These are phyloP conservation scores for Orthonevra nobilis DNA, from an alignment of 2,888 invertebrate species.

Conservation along the genomic window DNA sequence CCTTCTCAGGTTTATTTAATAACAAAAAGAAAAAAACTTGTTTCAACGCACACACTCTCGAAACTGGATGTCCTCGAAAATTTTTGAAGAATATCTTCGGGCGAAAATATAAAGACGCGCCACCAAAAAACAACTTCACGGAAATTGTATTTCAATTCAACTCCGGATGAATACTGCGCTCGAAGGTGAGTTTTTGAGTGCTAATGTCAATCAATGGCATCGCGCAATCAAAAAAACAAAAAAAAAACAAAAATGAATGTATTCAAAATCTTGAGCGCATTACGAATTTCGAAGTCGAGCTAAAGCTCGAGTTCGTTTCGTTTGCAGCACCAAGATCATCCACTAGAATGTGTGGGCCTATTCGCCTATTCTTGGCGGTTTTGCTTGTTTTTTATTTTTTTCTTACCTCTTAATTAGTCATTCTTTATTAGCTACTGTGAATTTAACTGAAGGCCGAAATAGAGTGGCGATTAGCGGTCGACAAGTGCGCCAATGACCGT, in stretches of 20 bases:
- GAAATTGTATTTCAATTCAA: slow-evolving; percentile 9
- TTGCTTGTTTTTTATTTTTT: neutral
- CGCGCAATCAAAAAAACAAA: neutral
- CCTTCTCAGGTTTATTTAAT: slow-evolving; percentile 16
- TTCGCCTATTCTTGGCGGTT: slow-evolving; percentile 1
- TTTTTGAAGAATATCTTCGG: slow-evolving; percentile 27
- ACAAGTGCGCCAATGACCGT: slow-evolving; percentile 65
- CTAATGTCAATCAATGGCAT: slow-evolving; percentile 25
- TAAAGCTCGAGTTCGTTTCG: neutral
- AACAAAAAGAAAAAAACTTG: slow-evolving; percentile 10
- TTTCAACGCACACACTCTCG: neutral
- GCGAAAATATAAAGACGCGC: slow-evolving; percentile 8
- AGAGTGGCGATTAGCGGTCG: slow-evolving; percentile 54
- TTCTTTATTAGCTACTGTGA: slow-evolving; percentile 55
- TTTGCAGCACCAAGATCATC: no score
- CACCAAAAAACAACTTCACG: slow-evolving; percentile 7
- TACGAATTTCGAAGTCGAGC: slow-evolving; percentile 28
- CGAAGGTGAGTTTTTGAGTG: slow-evolving; percentile 13
- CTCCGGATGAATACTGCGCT: neutral
- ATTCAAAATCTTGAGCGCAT: neutral
- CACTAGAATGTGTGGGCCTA: slow-evolving; percentile 26
- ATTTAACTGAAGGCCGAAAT: slow-evolving; percentile 59
- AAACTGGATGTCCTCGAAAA: slow-evolving; percentile 21
- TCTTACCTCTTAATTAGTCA: slow-evolving; percentile 38
- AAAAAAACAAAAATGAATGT: no score